Percentiles rank a stretch among this genome's conserved stretches.
Evolutionary conservation across 2,888 invertebrate species (phyloP).

Genomic region (Cyaniris semiargus): DNA sequence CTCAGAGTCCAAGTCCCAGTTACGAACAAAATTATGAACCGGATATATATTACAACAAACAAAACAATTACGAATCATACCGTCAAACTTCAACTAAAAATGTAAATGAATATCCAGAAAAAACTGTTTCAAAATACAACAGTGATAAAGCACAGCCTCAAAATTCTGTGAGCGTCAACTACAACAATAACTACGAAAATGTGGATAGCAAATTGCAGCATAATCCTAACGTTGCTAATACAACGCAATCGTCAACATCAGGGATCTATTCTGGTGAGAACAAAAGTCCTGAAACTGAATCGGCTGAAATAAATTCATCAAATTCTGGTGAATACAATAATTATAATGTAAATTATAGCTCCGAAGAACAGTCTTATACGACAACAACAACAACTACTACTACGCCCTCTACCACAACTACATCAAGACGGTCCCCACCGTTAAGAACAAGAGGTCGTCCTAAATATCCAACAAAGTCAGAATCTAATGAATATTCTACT

Average conservation of each 20-base stretch:
- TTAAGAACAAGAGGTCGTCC: constrained; percentile 62
- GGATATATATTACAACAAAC: constrained; percentile 19
- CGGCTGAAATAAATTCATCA: constrained; percentile 48
- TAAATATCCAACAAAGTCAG: constrained; percentile 65
- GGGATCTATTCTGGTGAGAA: constrained; percentile 50
- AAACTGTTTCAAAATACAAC: constrained; percentile 49
- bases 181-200: constrained; percentile 38
- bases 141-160: constrained; percentile 37
- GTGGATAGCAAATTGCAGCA: constrained; percentile 43
- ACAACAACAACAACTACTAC: constrained; percentile 51
- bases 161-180: constrained; percentile 41
- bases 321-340: constrained; percentile 53
- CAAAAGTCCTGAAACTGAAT: constrained; percentile 48
- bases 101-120: constrained; percentile 54
- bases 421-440: constrained; percentile 60
- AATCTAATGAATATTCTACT: constrained; percentile 66
- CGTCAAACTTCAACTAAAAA: constrained; percentile 42
- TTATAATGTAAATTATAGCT: constrained; percentile 53
- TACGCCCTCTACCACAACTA: constrained; percentile 62
- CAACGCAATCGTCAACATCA: constrained; percentile 49
- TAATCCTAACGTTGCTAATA: constrained; percentile 50
- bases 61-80: constrained; percentile 11
- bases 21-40: constrained; percentile 30
- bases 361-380: constrained; percentile 49
- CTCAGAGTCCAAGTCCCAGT: not conserved